phyloP scores from a whole-genome alignment of 2,797 vertebrate genomes.

The Arremon aurantiirostris region DNA sequence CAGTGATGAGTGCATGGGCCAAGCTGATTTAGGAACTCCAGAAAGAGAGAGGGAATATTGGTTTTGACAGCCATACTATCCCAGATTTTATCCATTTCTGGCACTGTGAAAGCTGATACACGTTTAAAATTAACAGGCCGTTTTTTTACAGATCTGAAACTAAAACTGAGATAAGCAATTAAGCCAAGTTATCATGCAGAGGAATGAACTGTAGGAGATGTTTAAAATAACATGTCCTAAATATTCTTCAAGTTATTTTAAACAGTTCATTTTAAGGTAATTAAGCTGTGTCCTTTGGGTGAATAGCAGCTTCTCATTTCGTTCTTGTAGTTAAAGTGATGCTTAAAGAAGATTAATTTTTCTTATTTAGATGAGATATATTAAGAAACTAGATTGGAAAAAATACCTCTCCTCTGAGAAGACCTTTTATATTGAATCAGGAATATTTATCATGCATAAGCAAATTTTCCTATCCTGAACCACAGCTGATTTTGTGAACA shows the following conservation, averaged over 20 bases:
- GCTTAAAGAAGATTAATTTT: neutral
- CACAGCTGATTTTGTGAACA: neutral
- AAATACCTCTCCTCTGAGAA: neutral
- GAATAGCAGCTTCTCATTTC: neutral
- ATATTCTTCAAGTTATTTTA: slow-evolving; percentile 19
- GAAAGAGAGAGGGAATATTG: neutral
- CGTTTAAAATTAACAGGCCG: neutral
- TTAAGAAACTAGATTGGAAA: neutral
- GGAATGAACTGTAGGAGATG: neutral
- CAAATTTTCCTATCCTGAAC: neutral
- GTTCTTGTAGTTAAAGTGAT: neutral
- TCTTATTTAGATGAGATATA: neutral
- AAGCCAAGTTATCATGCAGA: slow-evolving; percentile 24
- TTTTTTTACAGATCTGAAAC: neutral
- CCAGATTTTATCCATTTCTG: slow-evolving; percentile 6
- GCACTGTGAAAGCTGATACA: neutral
- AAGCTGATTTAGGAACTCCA: neutral
- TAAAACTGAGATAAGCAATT: slow-evolving; percentile 42
- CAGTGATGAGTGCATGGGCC: neutral
- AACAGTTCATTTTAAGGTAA: slow-evolving; percentile 23
- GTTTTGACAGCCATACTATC: neutral
- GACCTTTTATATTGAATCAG: neutral
- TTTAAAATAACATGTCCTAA: slow-evolving; percentile 42
- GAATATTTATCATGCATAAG: neutral
- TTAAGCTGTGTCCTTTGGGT: slow-evolving; percentile 20